A percentile compares a stretch with the other conserved stretches of the same genome.
Evolutionary conservation across 92 coral and sea anemone species (phyloP).

Genomic region (Zoanthus gigantus): DNA sequence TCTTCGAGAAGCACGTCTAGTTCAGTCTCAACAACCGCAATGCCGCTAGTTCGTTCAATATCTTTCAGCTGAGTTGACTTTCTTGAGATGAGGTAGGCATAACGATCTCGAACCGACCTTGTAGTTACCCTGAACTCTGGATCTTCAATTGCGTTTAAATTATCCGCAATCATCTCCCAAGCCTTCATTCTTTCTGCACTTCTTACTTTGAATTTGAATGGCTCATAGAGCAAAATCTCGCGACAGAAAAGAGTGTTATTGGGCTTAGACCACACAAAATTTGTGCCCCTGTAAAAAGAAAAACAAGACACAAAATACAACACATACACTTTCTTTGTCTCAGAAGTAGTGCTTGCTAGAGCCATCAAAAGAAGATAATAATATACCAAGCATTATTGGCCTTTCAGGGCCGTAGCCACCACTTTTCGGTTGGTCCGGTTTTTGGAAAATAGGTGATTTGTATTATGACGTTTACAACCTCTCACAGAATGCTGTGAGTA

Average conservation of each 20-base stretch:
- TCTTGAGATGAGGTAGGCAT: slow-evolving; percentile 31
- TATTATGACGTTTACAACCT: too few species aligned
- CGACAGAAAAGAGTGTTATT: slow-evolving; percentile 26
- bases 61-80: slow-evolving; percentile 36
- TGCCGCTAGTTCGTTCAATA: slow-evolving; percentile 41
- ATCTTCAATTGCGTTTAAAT: slow-evolving; percentile 28
- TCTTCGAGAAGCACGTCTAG: slow-evolving; percentile 59
- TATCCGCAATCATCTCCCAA: slow-evolving; percentile 39
- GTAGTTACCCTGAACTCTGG: slow-evolving; percentile 57
- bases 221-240: slow-evolving; percentile 9
- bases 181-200: slow-evolving; percentile 51
- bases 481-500: too few species aligned
- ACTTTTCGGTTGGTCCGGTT: too few species aligned
- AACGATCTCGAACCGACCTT: slow-evolving; percentile 56
- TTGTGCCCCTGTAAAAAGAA: slow-evolving; percentile 20
- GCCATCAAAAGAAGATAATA: slow-evolving; percentile 2
- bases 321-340: slow-evolving; percentile 3
- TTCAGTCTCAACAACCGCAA: slow-evolving; percentile 51
- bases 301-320: not conserved
- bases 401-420: too few species aligned
- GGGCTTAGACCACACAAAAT: slow-evolving; percentile 14
- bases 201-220: slow-evolving; percentile 37
- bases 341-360: slow-evolving; percentile 10
- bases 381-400: not conserved
- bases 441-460: too few species aligned